Evolutionary conservation across 1,140 invertebrate genomes (phyloP).

Genomic region (Aphaenogaster ashmeadi): DNA sequence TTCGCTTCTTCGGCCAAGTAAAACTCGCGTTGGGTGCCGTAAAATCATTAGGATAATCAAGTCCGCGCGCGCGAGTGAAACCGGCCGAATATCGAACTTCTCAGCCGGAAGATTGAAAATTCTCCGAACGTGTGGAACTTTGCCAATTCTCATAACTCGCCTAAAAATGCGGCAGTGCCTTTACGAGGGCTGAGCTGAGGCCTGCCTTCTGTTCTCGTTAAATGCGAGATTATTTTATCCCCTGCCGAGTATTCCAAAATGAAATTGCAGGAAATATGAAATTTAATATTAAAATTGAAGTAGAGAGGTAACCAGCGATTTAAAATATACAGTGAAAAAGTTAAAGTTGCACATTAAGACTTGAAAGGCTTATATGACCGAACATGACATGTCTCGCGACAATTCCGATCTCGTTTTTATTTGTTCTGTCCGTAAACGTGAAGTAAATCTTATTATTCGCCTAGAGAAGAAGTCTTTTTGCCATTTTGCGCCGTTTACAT

Average conservation of each 20-base stretch:
- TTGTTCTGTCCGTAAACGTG: background rate
- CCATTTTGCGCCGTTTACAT: constrained; percentile 29
- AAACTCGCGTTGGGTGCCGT: constrained; percentile 21
- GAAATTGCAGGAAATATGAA: constrained; percentile 21
- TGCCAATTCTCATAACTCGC: constrained; percentile 49
- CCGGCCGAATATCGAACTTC: constrained; percentile 57
- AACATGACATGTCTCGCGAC: background rate
- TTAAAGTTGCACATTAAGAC: background rate
- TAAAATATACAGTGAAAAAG: background rate
- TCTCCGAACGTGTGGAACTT: constrained; percentile 53
- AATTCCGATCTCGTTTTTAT: constrained; percentile 15
- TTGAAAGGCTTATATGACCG: background rate
- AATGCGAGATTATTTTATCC: constrained; percentile 27
- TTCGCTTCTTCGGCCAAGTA: constrained; percentile 21
- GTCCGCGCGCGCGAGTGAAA: constrained; percentile 32
- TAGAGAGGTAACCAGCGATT: background rate
- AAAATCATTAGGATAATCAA: constrained; percentile 64
- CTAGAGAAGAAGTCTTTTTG: background rate
- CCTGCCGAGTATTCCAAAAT: background rate
- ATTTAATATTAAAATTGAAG: constrained; percentile 25
- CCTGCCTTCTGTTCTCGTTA: constrained; percentile 15
- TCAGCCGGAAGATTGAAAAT: constrained; percentile 60
- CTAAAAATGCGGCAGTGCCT: constrained; percentile 21
- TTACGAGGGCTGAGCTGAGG: background rate
- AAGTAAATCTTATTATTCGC: constrained; percentile 23